Base-by-base conservation (phyloP, 2,113 vertebrate species). In the Nicator chloris region DNA sequence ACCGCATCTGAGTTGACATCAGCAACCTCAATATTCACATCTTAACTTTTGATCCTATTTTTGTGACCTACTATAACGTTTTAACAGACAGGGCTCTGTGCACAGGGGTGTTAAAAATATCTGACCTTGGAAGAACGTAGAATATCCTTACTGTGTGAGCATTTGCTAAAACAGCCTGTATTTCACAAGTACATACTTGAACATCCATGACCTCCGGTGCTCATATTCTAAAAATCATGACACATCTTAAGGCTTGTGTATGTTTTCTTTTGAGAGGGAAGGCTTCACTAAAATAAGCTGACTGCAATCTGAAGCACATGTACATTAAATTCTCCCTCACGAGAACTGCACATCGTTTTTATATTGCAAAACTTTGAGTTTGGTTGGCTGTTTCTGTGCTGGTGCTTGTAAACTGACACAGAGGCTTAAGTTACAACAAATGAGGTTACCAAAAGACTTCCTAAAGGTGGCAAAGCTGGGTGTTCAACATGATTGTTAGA, bases 1-100 rank as follows among this genome's bases (percentile, higher is more conserved):
- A 45, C 73, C 15, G 33, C 68, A 73, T 86, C 70, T 39, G 59
- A 91, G 63, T 42, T 82, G 85, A 83, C 47, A 88, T 65, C 7
- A 1, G 39, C 82, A 94, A 75, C 86, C 73, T 95, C 79, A 61
- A 35, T 95, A 94, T 92, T 91, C 84, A 69, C 51, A 54, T 94
- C 63, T 91, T 90, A 57, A 66, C 82, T 94, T 92, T 63, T 85
- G 71, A 83, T 88, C 64, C 69, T 86, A 31, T 75, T 94, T 94
- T 75, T 49, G 76, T 86, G 92, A 93, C 79, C 72, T 94, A 51
- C 44, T 94, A 51, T 3, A 61, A 37, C 35, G 15, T 76, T 93
- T 68, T 82, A 82, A 68, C 37, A 53, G 37, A 33, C 42, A 40
- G 80, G 31, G 40, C 77, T 96, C 49, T 61, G 10, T 83, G 59